Conservation (phyloP, 1,140 invertebrate species). For the Holcopasites calliopsidis region DNA sequence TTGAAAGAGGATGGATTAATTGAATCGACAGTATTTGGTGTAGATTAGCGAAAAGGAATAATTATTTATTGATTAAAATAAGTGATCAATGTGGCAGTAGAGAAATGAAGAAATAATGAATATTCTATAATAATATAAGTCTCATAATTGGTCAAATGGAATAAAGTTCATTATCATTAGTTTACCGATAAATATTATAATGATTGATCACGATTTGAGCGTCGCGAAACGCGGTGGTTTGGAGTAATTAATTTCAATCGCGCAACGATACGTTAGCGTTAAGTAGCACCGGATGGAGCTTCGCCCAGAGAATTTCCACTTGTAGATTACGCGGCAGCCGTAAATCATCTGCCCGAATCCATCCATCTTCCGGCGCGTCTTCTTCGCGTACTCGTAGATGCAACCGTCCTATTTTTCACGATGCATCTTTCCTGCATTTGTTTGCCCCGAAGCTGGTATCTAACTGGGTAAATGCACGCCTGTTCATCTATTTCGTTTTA, state of each 20-base stretch:
- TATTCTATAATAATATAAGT: no score
- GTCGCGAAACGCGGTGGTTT: constrained; percentile 1
- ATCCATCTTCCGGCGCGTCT: constrained; percentile 36
- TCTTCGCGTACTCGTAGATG: constrained; percentile 7
- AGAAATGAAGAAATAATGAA: no score
- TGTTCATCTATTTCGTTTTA: background rate
- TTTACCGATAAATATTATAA: no score
- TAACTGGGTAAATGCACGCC: background rate
- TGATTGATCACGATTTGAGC: background rate
- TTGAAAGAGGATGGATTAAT: no score
- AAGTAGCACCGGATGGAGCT: constrained; percentile 5
- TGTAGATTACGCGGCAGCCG: constrained; percentile 18
- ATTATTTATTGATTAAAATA: no score
- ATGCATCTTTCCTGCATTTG: constrained; percentile 1
- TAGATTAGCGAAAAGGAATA: no score
- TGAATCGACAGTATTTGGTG: no score
- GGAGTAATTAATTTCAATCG: constrained; percentile 37
- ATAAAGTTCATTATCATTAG: no score
- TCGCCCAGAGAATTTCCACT: constrained; percentile 21
- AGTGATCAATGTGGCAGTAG: no score
- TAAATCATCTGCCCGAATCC: constrained; percentile 39
- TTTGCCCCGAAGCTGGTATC: background rate
- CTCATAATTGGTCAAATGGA: no score
- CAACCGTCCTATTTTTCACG: constrained; percentile 23
- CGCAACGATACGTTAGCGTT: constrained; percentile 13